phyloP scores from a whole-genome alignment of 1,140 invertebrate species.

The Zaprionus camerounensis region DNA sequence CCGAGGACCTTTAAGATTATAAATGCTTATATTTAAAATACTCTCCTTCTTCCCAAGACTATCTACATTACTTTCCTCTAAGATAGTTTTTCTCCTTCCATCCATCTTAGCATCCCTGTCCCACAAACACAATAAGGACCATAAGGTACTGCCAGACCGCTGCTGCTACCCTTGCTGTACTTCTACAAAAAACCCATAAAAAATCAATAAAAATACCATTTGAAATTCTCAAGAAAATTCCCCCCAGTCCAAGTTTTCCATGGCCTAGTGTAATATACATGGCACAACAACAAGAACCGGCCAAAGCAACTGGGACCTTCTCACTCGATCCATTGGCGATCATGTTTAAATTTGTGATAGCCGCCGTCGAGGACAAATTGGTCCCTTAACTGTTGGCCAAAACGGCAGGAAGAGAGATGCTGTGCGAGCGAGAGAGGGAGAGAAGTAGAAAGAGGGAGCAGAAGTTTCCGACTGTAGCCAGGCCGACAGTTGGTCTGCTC shows the following conservation, averaged over 20 bases:
- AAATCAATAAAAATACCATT: constrained; percentile 55
- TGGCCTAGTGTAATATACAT: constrained; percentile 34
- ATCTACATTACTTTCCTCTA: too few species aligned
- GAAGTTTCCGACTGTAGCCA: constrained; percentile 1
- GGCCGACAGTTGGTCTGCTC: constrained; percentile 54
- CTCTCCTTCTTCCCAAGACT: too few species aligned
- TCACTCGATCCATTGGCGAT: constrained; percentile 49
- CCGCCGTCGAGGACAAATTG: constrained; percentile 67
- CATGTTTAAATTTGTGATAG: constrained; percentile 73
- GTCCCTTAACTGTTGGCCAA: constrained; percentile 62
- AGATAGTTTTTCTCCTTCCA: too few species aligned
- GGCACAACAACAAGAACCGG: neutral
- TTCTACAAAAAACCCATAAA: constrained; percentile 22
- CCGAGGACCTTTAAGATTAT: too few species aligned
- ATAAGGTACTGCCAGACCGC: neutral
- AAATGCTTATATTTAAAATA: too few species aligned
- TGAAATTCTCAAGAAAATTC: constrained; percentile 49
- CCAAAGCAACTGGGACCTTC: neutral
- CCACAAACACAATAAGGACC: neutral
- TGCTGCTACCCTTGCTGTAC: neutral
- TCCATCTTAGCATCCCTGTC: neutral
- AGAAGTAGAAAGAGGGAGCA: constrained; percentile 32
- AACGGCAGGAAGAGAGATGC: constrained; percentile 7
- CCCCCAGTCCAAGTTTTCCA: constrained; percentile 19
- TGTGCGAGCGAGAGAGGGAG: neutral